Evolutionary conservation across 2,888 invertebrate species (phyloP), one percentile per base, ranked within the genome.

Genomic region (Seladonia tumulorum): DNA sequence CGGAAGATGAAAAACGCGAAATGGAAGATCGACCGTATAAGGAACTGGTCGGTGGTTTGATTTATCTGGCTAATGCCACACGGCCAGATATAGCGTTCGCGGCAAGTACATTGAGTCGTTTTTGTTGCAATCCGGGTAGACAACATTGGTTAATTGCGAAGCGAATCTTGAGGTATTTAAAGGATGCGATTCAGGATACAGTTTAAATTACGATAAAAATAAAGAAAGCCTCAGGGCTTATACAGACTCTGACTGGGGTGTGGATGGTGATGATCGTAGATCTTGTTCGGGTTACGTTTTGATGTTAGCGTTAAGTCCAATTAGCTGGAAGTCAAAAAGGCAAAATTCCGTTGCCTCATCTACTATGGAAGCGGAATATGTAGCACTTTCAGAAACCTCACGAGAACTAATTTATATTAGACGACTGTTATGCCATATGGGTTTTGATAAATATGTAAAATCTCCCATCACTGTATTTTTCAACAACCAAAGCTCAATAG

Each of bases 401-500:
- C 35, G 49, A 2, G 76, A 77, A 49, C n/a, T 68, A 3, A 16
- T 77, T 4, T 77, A 53, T 22, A 7, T 68, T 14, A 77, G n/a
- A n/a, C 29, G 68, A 39, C 4, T 70, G 8, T 70, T 77, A 39
- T 5, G 1, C 1, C 47, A 77, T 10, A 53, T 77, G 76, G 39
- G 49, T n/a, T 70, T 53, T 42, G 22, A 77, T 29, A 70, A n/a
- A 14, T 39, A 14, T 25, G 39, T 35, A 12, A n/a, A 35, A 39
- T 14, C 22, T n/a, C 49, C n/a, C n/a, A n/a, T n/a, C n/a, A n/a
- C 0, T 1, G 3, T 68, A 39, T 35, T 16, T 53, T 77, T 45
- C 4, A 39, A 78, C 8, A 78, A 78, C n/a, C 70, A 71, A 42
- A 78, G 42, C 12, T 70, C 70, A 10, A 78, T 78, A 12, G 42